Evolutionary conservation across 2,113 vertebrate genomes (phyloP), one percentile per base, ranked within the genome.

Genomic region (Todiramphus chloris): DNA sequence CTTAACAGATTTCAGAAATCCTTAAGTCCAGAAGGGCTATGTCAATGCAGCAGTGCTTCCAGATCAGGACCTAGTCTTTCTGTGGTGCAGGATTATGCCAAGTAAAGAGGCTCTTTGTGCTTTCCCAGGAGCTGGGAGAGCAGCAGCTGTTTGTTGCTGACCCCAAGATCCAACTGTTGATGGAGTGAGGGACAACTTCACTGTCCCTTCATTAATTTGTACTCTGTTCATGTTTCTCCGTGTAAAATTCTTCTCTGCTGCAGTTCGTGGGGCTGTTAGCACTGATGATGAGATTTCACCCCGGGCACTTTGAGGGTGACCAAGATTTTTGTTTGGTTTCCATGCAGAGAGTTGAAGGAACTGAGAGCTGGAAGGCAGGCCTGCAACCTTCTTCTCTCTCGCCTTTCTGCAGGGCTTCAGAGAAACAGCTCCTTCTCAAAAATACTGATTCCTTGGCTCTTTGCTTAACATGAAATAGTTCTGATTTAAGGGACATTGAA

Each of bases 401-500:
- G 60, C 39, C n/a, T 58, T 92, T 73, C 59, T 66, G 16, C 2
- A 9, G 16, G 31, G 30, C 4, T 9, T 37, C 21, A 77, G 46
- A 87, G 60, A 87, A 91, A 27, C 51, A 20, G 33, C 76, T 81
- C 23, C 51, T 83, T 91, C 91, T 97, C 73, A 59, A 72, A 72
- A 94, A 92, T 60, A 93, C 7, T 75, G 79, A 84, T 96, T 96
- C 64, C 95, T 76, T 94, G 82, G 82, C 60, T 62, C 75, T 68
- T 96, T 89, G 64, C 89, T 96, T 82, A 78, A 80, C 6, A 10
- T 69, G 48, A 94, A 96, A 84, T 92, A 96, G 68, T 30, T 50
- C 86, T 92, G 91, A 88, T 96, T 92, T 87, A 97, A 96, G 78
- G 55, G 43, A 94, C 68, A 74, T 70, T 63, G 96, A 96, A 96